phyloP scores from a whole-genome alignment of 2,888 invertebrate species.

The Drosophila pseudotalamancana region DNA sequence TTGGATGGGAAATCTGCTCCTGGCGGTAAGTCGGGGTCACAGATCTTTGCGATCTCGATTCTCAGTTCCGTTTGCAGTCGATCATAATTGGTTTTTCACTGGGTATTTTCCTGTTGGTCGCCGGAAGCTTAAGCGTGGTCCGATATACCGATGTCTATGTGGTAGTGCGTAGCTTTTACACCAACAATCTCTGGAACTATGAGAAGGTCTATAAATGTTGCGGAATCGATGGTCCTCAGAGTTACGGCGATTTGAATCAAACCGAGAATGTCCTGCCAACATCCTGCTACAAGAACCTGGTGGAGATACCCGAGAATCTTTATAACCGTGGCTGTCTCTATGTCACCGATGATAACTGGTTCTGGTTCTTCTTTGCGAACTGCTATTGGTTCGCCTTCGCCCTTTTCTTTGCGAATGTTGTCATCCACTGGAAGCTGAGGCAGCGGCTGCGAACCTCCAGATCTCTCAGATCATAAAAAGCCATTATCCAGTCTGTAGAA shows the following conservation, averaged over 20 bases:
- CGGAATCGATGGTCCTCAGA: slow-evolving; percentile 42
- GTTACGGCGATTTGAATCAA: slow-evolving; percentile 15
- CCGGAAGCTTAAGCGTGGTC: slow-evolving; percentile 28
- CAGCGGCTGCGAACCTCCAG: background rate
- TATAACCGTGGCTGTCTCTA: slow-evolving; percentile 26
- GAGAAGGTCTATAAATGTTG: slow-evolving; percentile 35
- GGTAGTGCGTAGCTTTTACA: slow-evolving; percentile 37
- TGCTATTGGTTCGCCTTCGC: slow-evolving; percentile 45
- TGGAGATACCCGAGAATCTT: background rate
- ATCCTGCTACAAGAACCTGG: slow-evolving; percentile 21
- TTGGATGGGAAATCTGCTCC: background rate
- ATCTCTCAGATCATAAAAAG: background rate
- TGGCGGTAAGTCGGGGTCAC: slow-evolving; percentile 22
- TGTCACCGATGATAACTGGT: slow-evolving; percentile 32
- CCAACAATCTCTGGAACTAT: slow-evolving; percentile 22
- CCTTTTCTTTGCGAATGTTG: slow-evolving; percentile 10
- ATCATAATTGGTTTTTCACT: background rate
- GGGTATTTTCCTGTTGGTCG: slow-evolving; percentile 18
- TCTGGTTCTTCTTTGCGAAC: slow-evolving; percentile 49
- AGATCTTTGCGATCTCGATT: background rate
- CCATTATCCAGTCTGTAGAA: background rate
- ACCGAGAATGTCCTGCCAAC: slow-evolving; percentile 11
- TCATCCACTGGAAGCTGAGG: slow-evolving; percentile 36
- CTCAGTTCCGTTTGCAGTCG: slow-evolving; percentile 1
- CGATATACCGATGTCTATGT: slow-evolving; percentile 37